Base-by-base conservation (phyloP, 2,113 vertebrate genomes). In the Oxyura jamaicensis region DNA sequence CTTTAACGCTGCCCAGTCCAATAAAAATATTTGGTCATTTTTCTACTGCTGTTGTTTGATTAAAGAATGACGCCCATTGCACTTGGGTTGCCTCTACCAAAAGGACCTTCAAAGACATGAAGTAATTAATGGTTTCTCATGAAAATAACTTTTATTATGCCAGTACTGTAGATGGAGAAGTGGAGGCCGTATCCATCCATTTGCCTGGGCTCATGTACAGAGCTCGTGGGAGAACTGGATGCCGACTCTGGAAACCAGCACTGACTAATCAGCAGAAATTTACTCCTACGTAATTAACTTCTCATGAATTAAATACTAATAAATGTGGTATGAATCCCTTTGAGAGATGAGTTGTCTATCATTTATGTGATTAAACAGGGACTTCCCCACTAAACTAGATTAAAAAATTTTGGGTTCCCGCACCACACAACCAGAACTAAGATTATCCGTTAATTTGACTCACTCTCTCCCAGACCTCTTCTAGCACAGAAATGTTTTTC, bases 231-330 rank as follows among this genome's bases (percentile, higher is more conserved):
- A 95, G 86, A 96, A 87, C 15, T 58, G 58, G 77, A 94, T 88
- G 71, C n/a, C 0, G 6, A 71, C 33, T 87, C 35, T 86, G 81
- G 69, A 96, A 96, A 96, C 85, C 69, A 76, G 65, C 39, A 74
- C 77, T 87, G 81, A 94, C 67, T 87, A 94, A 44, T 81, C 92
- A 94, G 92, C 81, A 91, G 71, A 92, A 93, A 96, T 89, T 84
- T 86, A 89, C 74, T 93, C 67, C 88, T 85, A 93, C 1, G 4
- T 75, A 92, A 89, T 89, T 92, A 95, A 86, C 77, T 91, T 89
- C 92, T 93, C 83, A 82, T 46, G 46, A 93, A 93, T 94, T 93
- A 97, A 82, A 89, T 76, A 92, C 77, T 95, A 96, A 95, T 78
- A 58, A 95, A 92, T 62, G 65, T 66, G 41, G 46, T 72, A 88